phyloP scores from a whole-genome alignment of 2,113 vertebrate species.

The Xiphias gladius region DNA sequence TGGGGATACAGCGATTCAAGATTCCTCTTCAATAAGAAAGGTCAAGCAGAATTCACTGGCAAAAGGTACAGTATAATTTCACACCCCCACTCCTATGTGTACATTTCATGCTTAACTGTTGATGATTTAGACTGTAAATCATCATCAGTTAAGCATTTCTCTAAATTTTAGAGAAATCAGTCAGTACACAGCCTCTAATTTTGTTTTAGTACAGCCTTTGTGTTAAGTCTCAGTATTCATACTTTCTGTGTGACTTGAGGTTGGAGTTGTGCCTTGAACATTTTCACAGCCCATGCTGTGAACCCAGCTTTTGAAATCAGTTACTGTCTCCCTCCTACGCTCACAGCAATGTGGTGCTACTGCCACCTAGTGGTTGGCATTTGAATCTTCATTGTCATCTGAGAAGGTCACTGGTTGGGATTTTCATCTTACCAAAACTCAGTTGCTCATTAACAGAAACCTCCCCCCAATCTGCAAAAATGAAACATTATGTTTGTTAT shows the following conservation, averaged over 20 bases:
- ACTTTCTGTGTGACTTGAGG: conserved; percentile 3
- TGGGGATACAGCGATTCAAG: conserved; percentile 98
- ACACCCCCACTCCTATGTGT: not conserved
- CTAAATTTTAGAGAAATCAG: not conserved
- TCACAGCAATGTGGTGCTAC: conserved; percentile 73
- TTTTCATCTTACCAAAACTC: conserved; percentile 53
- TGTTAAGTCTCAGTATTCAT: conserved; percentile 16
- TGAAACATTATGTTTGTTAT: not conserved
- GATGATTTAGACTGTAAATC: not conserved
- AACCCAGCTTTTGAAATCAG: conserved; percentile 34
- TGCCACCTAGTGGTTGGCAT: conserved; percentile 83
- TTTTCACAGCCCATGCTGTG: conserved; percentile 40
- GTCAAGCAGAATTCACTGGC: conserved; percentile 96
- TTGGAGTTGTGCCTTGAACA: conserved; percentile 42
- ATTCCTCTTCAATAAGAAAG: conserved; percentile 97
- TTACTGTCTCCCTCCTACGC: conserved; percentile 23
- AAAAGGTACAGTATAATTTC: conserved; percentile 87
- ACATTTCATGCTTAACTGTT: not conserved
- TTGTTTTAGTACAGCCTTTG: not conserved
- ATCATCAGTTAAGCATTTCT: no score
- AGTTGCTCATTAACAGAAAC: conserved; percentile 44
- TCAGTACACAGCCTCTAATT: conserved; percentile 13
- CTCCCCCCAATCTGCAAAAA: conserved; percentile 13
- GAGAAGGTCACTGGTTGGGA: conserved; percentile 66
- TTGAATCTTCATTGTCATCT: conserved; percentile 55